phyloP scores from a whole-genome alignment of 1,140 invertebrate genomes.

The Cotesia glomerata region DNA sequence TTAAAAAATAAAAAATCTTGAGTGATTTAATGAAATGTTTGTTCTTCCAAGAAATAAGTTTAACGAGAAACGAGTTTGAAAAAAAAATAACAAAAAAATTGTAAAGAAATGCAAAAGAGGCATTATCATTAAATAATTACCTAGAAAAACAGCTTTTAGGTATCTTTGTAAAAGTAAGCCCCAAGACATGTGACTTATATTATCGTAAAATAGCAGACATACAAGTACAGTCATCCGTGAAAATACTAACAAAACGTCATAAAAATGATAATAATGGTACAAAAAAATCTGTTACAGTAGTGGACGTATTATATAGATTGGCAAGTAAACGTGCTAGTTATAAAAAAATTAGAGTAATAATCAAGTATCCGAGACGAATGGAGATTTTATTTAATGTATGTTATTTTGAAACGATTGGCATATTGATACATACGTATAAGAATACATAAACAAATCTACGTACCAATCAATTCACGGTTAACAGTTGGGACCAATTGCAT shows the following conservation, averaged over 20 bases:
- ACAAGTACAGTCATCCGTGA: slow-evolving; percentile 11
- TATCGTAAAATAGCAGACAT: neutral
- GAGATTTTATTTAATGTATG: slow-evolving; percentile 3
- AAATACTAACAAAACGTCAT: neutral
- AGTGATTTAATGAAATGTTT: slow-evolving; percentile 7
- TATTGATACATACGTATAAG: slow-evolving; percentile 3
- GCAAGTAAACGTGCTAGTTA: neutral
- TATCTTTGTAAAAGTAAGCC: neutral
- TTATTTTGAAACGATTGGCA: slow-evolving; percentile 1
- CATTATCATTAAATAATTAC: neutral
- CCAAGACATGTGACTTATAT: neutral
- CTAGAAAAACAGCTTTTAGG: neutral
- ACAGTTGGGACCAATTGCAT: neutral
- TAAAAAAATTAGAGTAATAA: neutral
- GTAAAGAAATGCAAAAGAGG: neutral
- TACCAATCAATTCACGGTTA: slow-evolving; percentile 8
- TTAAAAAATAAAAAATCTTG: neutral
- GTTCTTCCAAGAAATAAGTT: neutral
- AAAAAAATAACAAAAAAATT: neutral
- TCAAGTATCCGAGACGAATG: slow-evolving; percentile 1
- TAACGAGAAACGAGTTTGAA: neutral
- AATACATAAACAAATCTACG: neutral
- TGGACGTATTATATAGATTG: neutral
- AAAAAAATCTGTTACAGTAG: neutral
- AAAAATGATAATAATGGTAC: neutral